phyloP scores from a whole-genome alignment of 2,888 invertebrate species.

The Acronicta psi region DNA sequence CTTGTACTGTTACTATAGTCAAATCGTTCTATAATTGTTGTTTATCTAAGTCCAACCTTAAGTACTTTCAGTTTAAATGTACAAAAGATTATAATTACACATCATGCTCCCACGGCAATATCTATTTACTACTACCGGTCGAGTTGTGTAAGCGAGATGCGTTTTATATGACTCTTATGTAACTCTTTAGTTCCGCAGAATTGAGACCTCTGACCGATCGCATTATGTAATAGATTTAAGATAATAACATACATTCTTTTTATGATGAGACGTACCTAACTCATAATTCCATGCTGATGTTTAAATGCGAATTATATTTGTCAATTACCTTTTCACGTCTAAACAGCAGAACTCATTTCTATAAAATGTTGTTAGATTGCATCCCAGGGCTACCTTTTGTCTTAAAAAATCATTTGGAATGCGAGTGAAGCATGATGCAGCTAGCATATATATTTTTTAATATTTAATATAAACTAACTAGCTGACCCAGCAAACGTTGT shows the following conservation, averaged over 20 bases:
- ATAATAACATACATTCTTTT: constrained; percentile 13
- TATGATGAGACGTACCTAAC: too few relatives aligned
- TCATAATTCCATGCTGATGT: too few relatives aligned
- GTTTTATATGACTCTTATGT: constrained; percentile 32
- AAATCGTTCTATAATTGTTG: constrained; percentile 2
- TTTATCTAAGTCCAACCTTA: not conserved
- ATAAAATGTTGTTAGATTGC: too few relatives aligned
- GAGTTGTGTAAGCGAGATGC: constrained; percentile 34
- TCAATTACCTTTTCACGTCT: too few relatives aligned
- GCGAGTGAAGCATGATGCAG: too few relatives aligned
- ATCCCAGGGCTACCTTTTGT: too few relatives aligned
- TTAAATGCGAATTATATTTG: too few relatives aligned
- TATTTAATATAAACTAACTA: too few relatives aligned
- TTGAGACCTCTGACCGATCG: constrained; percentile 37
- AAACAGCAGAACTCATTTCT: too few relatives aligned
- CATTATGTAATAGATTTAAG: constrained; percentile 38
- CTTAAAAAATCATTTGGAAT: too few relatives aligned
- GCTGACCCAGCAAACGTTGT: too few relatives aligned
- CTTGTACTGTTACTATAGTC: not conserved
- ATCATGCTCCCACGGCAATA: constrained; percentile 32
- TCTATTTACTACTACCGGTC: constrained; percentile 31
- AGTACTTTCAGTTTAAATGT: constrained; percentile 10
- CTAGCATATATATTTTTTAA: too few relatives aligned
- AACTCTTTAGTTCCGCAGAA: constrained; percentile 38
- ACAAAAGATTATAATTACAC: constrained; percentile 21